A percentile compares a stretch with the other conserved stretches of the same genome.
Conservation (phyloP, 1,140 invertebrate species). For the Augochlora pura region DNA sequence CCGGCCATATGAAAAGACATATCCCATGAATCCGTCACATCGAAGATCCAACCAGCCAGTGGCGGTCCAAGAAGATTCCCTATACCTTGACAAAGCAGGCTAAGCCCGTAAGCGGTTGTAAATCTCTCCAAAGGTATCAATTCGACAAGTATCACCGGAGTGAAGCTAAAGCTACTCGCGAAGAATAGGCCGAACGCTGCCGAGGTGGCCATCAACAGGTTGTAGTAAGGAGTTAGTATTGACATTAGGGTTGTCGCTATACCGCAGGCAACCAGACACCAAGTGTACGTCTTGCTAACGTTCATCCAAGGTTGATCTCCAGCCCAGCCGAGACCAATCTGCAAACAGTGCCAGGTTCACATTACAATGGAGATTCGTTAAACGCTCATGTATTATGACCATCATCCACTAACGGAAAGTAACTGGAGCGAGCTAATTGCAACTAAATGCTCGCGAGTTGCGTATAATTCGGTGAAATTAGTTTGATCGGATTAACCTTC, state of each 20-base stretch:
- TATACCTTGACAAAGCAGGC: constrained; percentile 91
- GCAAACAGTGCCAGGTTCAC: constrained; percentile 56
- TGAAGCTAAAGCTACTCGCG: constrained; percentile 93
- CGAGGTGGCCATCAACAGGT: constrained; percentile 81
- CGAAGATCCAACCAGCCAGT: constrained; percentile 85
- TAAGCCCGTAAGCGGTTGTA: constrained; percentile 93
- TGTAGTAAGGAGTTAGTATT: constrained; percentile 83
- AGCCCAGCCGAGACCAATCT: constrained; percentile 92
- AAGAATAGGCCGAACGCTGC: constrained; percentile 91
- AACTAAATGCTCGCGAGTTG: too few species aligned
- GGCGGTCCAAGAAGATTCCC: constrained; percentile 86
- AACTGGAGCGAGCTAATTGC: too few species aligned
- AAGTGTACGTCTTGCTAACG: constrained; percentile 89
- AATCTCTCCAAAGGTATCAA: constrained; percentile 90
- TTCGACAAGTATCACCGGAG: constrained; percentile 92
- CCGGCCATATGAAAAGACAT: constrained; percentile 88
- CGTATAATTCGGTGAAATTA: too few species aligned
- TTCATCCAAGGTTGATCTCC: constrained; percentile 94
- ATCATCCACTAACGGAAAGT: too few species aligned
- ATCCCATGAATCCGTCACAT: constrained; percentile 86
- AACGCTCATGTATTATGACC: not conserved
- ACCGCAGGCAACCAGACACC: constrained; percentile 89
- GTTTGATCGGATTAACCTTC: too few species aligned
- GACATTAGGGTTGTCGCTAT: constrained; percentile 86
- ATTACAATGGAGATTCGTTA: not conserved